Evolutionary conservation across 2,797 vertebrate species (phyloP), one percentile per base, ranked within the genome.

Genomic region (Microtus agrestis): DNA sequence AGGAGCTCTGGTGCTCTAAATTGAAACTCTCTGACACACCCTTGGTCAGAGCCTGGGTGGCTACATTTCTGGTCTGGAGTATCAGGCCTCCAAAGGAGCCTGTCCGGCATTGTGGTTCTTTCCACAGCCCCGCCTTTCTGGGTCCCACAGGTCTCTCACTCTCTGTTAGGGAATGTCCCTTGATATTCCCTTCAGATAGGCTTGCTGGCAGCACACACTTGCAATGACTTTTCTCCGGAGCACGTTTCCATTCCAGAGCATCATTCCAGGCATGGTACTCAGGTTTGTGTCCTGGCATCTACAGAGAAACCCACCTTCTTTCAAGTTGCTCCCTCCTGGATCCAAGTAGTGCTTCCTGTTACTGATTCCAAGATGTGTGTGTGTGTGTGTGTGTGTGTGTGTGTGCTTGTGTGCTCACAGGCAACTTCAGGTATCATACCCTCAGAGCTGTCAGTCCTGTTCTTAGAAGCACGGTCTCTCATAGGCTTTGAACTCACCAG

Each of bases 1-100:
- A 0, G 0, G 4, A 34, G 21, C 17, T 46, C 81, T 27, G 6
- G 46, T 29, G 40, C 5, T 11, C 46, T 15, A 1, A 2, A 1
- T 10, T 5, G 37, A 25, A 51, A 13, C 10, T 21, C 81, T 67
- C 6, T 8, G 2, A 17, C 40, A 46, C 40, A 4, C 0, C 0
- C 1, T n/a, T 9, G 15, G 31, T 43, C 61, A 84, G 40, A 67
- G 40, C 40, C 17, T 34, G 13, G 59, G 27, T 0, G 34, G 7
- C 13, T 9, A 3, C 4, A 2, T 34, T 13, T 13, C 46, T 25
- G 4, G 10, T 1, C 23, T 7, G 34, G 37, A 8, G 27, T 34
- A 40, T 54, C 43, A 29, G 31, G 65, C 3, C 61, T 61, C 51
- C n/a, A 0, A 17, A 25, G 12, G 2, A 6, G 46, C 14, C 4